Evolutionary conservation across 2,113 vertebrate species (phyloP).

Genomic region (Salvelinus namaycush): DNA sequence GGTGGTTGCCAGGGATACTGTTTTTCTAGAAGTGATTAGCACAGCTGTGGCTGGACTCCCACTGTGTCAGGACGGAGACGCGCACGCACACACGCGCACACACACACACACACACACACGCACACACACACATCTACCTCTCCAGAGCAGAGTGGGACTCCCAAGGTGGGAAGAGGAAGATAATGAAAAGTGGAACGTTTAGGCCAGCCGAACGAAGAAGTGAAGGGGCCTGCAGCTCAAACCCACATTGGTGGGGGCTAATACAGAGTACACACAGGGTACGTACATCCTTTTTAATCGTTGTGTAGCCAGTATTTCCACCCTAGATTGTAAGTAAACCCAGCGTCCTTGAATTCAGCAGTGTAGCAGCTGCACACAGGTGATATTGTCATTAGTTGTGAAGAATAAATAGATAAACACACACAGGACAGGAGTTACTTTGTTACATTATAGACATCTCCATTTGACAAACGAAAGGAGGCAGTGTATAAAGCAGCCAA

Average conservation of each 20-base stretch:
- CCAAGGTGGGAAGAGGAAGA: slow-evolving; percentile 23
- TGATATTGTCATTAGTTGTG: slow-evolving; percentile 7
- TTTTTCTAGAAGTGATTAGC: slow-evolving; percentile 60
- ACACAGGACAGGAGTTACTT: not conserved
- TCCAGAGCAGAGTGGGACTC: not conserved
- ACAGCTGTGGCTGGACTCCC: slow-evolving; percentile 20
- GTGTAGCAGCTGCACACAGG: slow-evolving; percentile 43
- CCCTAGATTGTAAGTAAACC: not conserved
- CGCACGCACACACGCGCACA: not conserved
- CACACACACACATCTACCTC: not conserved
- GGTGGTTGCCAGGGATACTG: slow-evolving; percentile 53
- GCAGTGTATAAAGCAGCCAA: slow-evolving; percentile 29
- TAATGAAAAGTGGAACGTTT: not conserved
- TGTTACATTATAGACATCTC: slow-evolving; percentile 8
- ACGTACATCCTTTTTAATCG: no score
- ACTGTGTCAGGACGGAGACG: slow-evolving; percentile 37
- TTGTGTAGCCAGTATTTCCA: no score
- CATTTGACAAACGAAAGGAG: slow-evolving; percentile 42
- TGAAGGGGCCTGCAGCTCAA: no score
- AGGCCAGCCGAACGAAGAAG: not conserved
- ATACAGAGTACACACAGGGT: no score
- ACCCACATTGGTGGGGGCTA: no score
- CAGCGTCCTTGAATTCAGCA: slow-evolving; percentile 9
- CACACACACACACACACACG: no score
- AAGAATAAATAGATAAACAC: no score